A percentile compares a stretch with the other conserved stretches of the same genome.
These are phyloP conservation scores for Meliscaeva auricollis DNA, from an alignment of 2,888 invertebrate species.

Conservation along the genomic window DNA sequence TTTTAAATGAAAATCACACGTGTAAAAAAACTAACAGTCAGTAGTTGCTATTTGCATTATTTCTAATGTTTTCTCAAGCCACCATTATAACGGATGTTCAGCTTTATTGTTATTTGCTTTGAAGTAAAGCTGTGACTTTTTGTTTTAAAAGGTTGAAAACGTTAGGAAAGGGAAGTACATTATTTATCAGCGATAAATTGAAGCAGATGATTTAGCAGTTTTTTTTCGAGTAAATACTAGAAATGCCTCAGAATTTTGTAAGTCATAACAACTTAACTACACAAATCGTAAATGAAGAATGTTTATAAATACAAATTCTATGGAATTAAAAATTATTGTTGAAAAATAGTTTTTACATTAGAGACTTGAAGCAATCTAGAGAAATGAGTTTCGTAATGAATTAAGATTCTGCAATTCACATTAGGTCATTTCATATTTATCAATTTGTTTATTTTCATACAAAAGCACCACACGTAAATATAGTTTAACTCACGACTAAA, in stretches of 20 bases:
- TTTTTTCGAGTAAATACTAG: constrained; percentile 1
- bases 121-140: background rate
- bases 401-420: too few relatives aligned
- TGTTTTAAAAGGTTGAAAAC: background rate
- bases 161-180: background rate
- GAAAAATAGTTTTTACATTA: too few relatives aligned
- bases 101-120: background rate
- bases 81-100: constrained; percentile 12
- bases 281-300: background rate
- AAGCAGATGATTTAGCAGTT: background rate
- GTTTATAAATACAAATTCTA: background rate
- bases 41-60: background rate
- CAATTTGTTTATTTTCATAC: too few relatives aligned
- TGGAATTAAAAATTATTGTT: background rate
- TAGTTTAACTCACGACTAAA: too few relatives aligned
- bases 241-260: too few relatives aligned
- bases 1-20: constrained; percentile 1
- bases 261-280: too few relatives aligned
- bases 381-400: too few relatives aligned
- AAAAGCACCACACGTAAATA: too few relatives aligned
- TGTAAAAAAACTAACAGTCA: background rate
- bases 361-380: too few relatives aligned
- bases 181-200: background rate
- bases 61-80: background rate
- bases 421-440: too few relatives aligned